Conservation (phyloP, 2,888 invertebrate genomes). For the Troides helena region DNA sequence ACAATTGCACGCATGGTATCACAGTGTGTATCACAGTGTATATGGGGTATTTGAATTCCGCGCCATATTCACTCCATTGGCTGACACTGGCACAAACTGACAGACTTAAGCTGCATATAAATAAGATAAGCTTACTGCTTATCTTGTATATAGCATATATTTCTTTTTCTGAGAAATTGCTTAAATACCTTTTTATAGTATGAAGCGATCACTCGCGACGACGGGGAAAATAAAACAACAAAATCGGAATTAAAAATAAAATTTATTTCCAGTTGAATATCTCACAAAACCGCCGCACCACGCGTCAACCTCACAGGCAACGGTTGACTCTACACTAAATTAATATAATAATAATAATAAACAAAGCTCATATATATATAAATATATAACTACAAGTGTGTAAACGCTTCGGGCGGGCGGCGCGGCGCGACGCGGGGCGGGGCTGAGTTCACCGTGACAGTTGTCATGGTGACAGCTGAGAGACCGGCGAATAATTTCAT, state of each 20-base stretch:
- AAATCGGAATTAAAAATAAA: slow-evolving; percentile 76
- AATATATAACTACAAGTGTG: slow-evolving; percentile 69
- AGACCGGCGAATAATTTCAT: not conserved
- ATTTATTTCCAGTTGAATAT: slow-evolving; percentile 77
- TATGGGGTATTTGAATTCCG: no score
- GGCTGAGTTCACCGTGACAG: slow-evolving; percentile 22
- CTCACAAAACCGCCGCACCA: slow-evolving; percentile 66
- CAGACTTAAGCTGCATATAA: no score
- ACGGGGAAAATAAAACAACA: slow-evolving; percentile 42
- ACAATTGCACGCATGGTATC: no score
- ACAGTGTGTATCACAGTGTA: no score
- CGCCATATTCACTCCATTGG: no score
- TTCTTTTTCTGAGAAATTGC: no score
- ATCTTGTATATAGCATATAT: no score
- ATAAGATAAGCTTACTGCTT: no score
- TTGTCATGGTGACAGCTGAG: slow-evolving; percentile 4
- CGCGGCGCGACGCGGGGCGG: slow-evolving; percentile 30
- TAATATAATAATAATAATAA: slow-evolving; percentile 48
- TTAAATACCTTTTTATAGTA: no score
- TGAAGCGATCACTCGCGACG: slow-evolving; percentile 18
- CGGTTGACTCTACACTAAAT: slow-evolving; percentile 58
- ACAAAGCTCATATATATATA: slow-evolving; percentile 75
- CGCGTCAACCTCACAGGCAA: slow-evolving; percentile 53
- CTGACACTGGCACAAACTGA: no score
- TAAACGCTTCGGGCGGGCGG: slow-evolving; percentile 49